These are phyloP conservation scores for Harpegnathos saltator DNA, from an alignment of 1,140 invertebrate genomes.

Conservation along the genomic window DNA sequence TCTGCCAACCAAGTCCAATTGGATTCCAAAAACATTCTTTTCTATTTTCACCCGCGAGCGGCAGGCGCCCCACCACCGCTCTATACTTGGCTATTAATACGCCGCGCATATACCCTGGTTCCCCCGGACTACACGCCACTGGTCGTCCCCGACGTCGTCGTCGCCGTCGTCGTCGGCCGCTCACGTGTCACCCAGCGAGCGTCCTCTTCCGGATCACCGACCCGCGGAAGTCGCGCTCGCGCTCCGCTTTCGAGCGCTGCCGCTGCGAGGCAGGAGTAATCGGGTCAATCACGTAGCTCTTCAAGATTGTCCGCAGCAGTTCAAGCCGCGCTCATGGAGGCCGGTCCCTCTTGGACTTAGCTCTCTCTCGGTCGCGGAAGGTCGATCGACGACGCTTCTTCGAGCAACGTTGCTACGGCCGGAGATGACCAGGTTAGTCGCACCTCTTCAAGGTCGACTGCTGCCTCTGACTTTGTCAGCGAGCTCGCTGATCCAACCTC, in stretches of 20 bases:
- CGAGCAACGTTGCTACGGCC: no score
- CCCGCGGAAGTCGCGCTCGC: no score
- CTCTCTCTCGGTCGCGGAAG: no score
- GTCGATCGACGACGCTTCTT: no score
- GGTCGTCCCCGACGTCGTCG: not conserved
- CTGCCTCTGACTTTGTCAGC: no score
- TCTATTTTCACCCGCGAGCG: slow-evolving; percentile 86
- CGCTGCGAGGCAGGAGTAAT: no score
- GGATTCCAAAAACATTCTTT: slow-evolving; percentile 86
- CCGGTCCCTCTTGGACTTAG: no score
- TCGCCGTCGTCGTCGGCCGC: not conserved
- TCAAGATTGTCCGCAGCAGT: no score
- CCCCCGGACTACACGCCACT: slow-evolving; percentile 74
- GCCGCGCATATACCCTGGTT: slow-evolving; percentile 70
- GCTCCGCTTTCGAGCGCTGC: not conserved
- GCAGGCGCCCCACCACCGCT: slow-evolving; percentile 80
- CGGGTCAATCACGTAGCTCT: not conserved
- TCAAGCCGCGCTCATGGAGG: no score
- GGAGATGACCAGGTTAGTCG: no score
- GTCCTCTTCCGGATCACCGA: not conserved
- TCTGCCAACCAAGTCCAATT: slow-evolving; percentile 88
- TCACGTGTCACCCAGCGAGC: not conserved
- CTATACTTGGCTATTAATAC: slow-evolving; percentile 72
- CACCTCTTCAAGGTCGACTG: no score
- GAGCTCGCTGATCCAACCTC: slow-evolving; percentile 56